phyloP scores from a whole-genome alignment of 2,888 invertebrate species.

The Tetranychus truncatus region DNA sequence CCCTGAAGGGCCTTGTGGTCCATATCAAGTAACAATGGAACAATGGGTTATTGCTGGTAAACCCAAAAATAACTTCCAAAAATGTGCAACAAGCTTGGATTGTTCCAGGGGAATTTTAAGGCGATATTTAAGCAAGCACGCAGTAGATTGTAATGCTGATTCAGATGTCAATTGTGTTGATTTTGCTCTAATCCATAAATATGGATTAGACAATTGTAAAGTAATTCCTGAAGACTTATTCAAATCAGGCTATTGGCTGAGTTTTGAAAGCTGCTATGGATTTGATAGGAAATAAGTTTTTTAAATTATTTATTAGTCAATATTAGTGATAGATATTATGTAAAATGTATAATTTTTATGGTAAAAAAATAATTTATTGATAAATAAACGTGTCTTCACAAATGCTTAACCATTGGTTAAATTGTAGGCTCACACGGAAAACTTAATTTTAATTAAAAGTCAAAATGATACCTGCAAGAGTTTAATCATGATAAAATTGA shows the following conservation, averaged over 20 bases:
- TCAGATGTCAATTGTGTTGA: constrained; percentile 24
- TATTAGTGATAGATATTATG: not conserved
- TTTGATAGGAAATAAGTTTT: constrained; percentile 13
- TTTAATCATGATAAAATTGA: no score
- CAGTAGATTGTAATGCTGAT: constrained; percentile 24
- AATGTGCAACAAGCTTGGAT: not conserved
- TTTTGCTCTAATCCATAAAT: constrained; percentile 25
- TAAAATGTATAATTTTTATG: no score
- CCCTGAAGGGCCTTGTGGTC: constrained; percentile 2
- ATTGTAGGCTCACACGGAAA: no score
- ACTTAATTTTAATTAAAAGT: no score
- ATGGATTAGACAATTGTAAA: constrained; percentile 20
- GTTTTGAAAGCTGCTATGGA: constrained; percentile 24
- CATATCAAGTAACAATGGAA: not conserved
- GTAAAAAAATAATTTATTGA: no score
- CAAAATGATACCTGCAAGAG: no score
- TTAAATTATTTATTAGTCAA: not conserved
- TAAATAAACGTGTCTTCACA: no score
- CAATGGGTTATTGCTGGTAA: not conserved
- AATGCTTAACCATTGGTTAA: no score
- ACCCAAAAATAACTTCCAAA: not conserved
- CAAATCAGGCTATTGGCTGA: constrained; percentile 24
- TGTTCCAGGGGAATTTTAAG: not conserved
- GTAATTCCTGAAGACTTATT: constrained; percentile 16
- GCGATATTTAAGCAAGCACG: not conserved